Evolutionary conservation across 2,113 vertebrate species (phyloP), one percentile per base, ranked within the genome.

Genomic region (Sinosuthora webbiana): DNA sequence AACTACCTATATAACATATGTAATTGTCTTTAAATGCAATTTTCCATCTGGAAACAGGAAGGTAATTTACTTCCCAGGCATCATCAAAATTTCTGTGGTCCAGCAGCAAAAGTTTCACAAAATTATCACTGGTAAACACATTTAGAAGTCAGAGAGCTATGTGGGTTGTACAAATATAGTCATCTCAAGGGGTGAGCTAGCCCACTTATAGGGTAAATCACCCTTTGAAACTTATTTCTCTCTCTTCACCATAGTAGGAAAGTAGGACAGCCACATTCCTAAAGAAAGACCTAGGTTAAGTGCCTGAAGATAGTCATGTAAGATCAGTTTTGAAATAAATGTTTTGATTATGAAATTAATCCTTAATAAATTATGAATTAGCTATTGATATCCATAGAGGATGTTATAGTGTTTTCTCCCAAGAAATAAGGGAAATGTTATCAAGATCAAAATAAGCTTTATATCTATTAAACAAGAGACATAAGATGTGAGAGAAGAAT

Each of bases 21-120:
- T 92, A 86, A 95, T 83, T 93, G 47, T 89, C 60, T 89, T 94
- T 62, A 90, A 89, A 94, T 90, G 47, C 3, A 78, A 75, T 90
- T 92, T 96, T 92, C 88, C 83, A 88, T 90, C 79, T 94, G 92
- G 94, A 95, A 93, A 90, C 9, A 70, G 42, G 63, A 81, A 92
- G 2, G 30, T 76, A 92, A 92, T 90, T 95, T 83, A 67, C 65
- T 87, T 87, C 57, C 35, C 28, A 68, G 24, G 27, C 31, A 52
- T 17, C 35, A 55, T 55, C 39, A 80, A 79, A 75, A 78, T 80
- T 82, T 89, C 57, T 91, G 62, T 73, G 13, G 85, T 75, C 74
- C 53, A 85, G 31, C 41, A 90, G 22, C 39, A 87, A 73, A 92
- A 65, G 10, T 80, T 93, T 69, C 25, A 49, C 28, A 69, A 52